These are phyloP conservation scores for Montipora efflorescens DNA, from an alignment of 64 coral and sea anemone species.

Conservation along the genomic window DNA sequence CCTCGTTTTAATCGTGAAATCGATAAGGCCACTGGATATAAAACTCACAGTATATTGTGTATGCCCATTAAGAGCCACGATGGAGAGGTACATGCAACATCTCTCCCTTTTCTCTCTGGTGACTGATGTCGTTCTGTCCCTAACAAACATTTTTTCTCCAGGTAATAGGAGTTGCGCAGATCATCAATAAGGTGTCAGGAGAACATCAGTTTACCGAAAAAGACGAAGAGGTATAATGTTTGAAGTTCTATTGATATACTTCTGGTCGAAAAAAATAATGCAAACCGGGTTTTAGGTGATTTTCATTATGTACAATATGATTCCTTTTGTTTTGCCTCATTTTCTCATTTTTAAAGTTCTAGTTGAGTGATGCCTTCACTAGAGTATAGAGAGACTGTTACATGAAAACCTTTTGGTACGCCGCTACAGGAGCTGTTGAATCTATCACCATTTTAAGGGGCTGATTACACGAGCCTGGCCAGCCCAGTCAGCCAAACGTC, in stretches of 20 bases:
- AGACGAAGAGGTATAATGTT: constrained; percentile 75
- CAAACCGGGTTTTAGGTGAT: no score
- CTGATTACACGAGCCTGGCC: no score
- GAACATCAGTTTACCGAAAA: constrained; percentile 73
- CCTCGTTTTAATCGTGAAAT: constrained; percentile 82
- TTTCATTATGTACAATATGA: no score
- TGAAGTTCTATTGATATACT: background rate
- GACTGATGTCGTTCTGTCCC: background rate
- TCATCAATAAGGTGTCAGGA: constrained; percentile 88
- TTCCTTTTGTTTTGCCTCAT: no score
- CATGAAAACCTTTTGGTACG: no score
- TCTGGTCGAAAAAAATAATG: no score
- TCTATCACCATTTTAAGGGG: no score
- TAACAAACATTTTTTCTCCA: constrained; percentile 22
- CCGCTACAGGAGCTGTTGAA: no score
- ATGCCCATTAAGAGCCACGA: constrained; percentile 96
- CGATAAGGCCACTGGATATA: constrained; percentile 92
- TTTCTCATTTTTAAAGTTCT: no score
- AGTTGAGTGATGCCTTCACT: no score
- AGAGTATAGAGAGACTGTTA: no score
- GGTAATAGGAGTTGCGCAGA: constrained; percentile 95
- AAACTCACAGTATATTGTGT: constrained; percentile 94
- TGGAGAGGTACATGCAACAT: constrained; percentile 73
- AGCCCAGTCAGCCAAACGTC: no score
- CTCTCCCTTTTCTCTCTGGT: background rate